A percentile compares a stretch with the other conserved stretches of the same genome.
Evolutionary conservation across 2,113 vertebrate genomes (phyloP).

Genomic region (Laterallus jamaicensis): DNA sequence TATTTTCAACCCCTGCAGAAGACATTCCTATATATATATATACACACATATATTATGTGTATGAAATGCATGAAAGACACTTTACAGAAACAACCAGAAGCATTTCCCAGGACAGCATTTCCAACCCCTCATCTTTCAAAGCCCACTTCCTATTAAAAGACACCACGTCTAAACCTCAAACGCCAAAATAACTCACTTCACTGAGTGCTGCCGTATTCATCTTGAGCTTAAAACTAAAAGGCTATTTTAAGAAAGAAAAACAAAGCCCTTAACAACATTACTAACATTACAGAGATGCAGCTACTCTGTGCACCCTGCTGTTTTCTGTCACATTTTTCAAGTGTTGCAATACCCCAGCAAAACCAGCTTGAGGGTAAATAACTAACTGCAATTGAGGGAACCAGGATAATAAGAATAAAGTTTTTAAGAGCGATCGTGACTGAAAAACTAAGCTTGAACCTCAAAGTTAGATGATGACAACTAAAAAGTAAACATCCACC

Average conservation of each 20-base stretch:
- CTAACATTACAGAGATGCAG: background rate
- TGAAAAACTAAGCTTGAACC: background rate
- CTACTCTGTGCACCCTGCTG: background rate
- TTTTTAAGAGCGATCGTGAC: background rate
- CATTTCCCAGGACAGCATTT: background rate
- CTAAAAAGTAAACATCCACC: background rate
- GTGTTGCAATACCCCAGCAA: background rate
- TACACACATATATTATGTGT: background rate
- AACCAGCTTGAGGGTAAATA: background rate
- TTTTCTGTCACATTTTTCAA: constrained; percentile 8
- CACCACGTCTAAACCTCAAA: background rate
- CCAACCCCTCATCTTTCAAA: background rate
- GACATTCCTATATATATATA: background rate
- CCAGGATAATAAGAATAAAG: background rate
- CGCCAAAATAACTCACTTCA: background rate
- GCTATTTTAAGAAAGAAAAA: constrained; percentile 34
- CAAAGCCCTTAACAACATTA: constrained; percentile 9
- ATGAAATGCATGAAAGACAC: background rate
- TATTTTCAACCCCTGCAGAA: background rate
- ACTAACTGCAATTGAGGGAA: background rate
- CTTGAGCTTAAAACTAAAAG: background rate
- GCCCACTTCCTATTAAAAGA: background rate
- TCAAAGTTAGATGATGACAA: background rate
- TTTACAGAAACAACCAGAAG: background rate
- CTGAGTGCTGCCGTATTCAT: background rate